Evolutionary conservation across 2,888 invertebrate genomes (phyloP).

Genomic region (Philonicus albiceps): DNA sequence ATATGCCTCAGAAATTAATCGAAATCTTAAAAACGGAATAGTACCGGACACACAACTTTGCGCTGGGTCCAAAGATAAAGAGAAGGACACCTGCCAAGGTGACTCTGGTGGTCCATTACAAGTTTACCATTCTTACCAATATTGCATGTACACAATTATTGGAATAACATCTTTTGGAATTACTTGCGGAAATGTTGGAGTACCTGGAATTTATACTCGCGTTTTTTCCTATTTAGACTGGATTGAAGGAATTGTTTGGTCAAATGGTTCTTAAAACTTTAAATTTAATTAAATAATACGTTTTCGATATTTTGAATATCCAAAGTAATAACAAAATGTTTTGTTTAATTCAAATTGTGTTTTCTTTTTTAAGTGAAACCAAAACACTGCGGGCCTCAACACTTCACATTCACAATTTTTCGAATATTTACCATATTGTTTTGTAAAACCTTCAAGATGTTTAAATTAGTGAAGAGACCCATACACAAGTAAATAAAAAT

Average conservation of each 20-base stretch:
- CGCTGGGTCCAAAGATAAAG: conserved; percentile 63
- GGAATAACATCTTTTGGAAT: conserved; percentile 66
- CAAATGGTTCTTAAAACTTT: not conserved
- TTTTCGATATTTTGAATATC: no score
- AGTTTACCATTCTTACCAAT: conserved; percentile 54
- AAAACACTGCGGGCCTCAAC: no score
- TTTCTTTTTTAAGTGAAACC: not conserved
- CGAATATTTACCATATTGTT: no score
- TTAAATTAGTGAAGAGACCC: no score
- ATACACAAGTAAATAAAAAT: no score
- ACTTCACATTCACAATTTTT: no score
- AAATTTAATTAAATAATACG: not conserved
- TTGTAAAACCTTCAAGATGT: no score
- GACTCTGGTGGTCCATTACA: conserved; percentile 75
- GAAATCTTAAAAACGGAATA: conserved; percentile 62
- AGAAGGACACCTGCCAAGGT: conserved; percentile 68
- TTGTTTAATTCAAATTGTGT: no score
- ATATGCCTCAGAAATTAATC: conserved; percentile 49
- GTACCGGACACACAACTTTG: conserved; percentile 65
- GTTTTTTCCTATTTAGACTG: conserved; percentile 67
- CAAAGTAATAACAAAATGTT: no score
- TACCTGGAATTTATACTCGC: conserved; percentile 70
- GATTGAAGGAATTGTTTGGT: conserved; percentile 70
- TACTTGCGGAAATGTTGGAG: conserved; percentile 60
- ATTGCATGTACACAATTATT: conserved; percentile 64